Evolutionary conservation across 2,113 vertebrate genomes (phyloP), one percentile per base, ranked within the genome.

Genomic region (Notarius quadriscutis): DNA sequence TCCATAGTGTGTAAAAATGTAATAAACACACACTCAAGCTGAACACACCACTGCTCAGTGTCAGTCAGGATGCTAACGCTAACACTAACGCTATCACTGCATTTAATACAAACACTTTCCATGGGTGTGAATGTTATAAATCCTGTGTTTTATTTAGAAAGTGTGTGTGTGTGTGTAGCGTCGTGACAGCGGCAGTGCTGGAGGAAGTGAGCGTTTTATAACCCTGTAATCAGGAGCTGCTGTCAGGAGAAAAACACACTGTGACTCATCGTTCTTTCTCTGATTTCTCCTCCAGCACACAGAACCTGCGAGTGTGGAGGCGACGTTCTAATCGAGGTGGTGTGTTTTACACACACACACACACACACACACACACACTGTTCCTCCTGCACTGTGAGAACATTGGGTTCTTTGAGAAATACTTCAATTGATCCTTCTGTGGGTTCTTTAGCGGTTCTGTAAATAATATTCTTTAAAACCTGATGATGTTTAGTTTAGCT

Each of bases 211-310:
- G 55, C 7, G 18, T 81, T 81, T 81, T 81, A 58, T 81, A 81
- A 81, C 55, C 79, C 55, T 60, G 79, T 81, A 81, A 81, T 81
- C 79, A 81, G 79, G 27, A 81, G 79, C 75, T 78, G 50, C 50
- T 53, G 75, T 78, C 50, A 78, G 79, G 57, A 81, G 79, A 81
- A 81, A 18, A 81, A 60, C 79, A 60, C 57, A 60, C 55, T 17
- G 55, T 81, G 79, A 81, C 55, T 81, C 57, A 81, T 81, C 55
- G 17, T 34, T 81, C 30, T 78, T 48, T 12, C 0, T 80, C 78
- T 55, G 30, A 57, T 81, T 81, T 30, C 79, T 81, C 27, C 55
- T 60, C 17, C 27, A 60, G 55, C 17, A 60, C 57, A 60, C 55
- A 58, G 55, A 81, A 80, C 78, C 78, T 78, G 48, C 0, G 74